phyloP scores from a whole-genome alignment of 2,797 vertebrate genomes.

The Moxostoma hubbsi region DNA sequence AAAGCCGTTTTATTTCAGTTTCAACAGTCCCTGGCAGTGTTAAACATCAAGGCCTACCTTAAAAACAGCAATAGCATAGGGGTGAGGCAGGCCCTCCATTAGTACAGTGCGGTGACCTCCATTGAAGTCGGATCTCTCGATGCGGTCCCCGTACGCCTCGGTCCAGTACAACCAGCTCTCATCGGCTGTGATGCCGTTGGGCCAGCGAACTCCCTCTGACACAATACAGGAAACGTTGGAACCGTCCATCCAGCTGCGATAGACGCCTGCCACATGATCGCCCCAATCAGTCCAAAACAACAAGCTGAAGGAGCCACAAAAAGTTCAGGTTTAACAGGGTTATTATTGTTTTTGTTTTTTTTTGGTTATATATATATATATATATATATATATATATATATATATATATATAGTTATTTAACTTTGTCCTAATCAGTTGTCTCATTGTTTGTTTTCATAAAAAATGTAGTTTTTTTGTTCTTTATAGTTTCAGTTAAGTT shows the following conservation, averaged over 20 bases:
- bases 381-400: too few species aligned
- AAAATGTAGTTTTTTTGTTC: too few species aligned
- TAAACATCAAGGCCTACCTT: slow-evolving; percentile 76
- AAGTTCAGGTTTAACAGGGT: too few species aligned
- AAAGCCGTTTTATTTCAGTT: not conserved
- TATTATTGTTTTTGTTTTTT: too few species aligned
- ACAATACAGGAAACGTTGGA: slow-evolving; percentile 82
- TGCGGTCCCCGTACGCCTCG: slow-evolving; percentile 94
- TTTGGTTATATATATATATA: too few species aligned
- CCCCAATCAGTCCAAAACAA: slow-evolving; percentile 99
- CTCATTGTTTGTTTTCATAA: too few species aligned
- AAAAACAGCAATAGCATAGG: slow-evolving; percentile 95
- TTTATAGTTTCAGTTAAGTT: too few species aligned
- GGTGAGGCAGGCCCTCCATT: slow-evolving; percentile 92
- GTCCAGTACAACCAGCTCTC: slow-evolving; percentile 97
- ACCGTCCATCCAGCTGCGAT: slow-evolving; percentile 93
- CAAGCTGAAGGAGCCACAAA: slow-evolving; percentile 73
- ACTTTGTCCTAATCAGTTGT: too few species aligned
- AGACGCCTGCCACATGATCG: slow-evolving; percentile 87
- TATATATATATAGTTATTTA: too few species aligned
- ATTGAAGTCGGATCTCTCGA: slow-evolving; percentile 87
- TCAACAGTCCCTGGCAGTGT: not conserved
- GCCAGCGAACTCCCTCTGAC: slow-evolving; percentile 92
- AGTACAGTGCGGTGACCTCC: slow-evolving; percentile 88
- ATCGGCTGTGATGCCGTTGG: slow-evolving; percentile 92